Evolutionary conservation across 2,888 invertebrate genomes (phyloP).

Genomic region (Eledona agricola): DNA sequence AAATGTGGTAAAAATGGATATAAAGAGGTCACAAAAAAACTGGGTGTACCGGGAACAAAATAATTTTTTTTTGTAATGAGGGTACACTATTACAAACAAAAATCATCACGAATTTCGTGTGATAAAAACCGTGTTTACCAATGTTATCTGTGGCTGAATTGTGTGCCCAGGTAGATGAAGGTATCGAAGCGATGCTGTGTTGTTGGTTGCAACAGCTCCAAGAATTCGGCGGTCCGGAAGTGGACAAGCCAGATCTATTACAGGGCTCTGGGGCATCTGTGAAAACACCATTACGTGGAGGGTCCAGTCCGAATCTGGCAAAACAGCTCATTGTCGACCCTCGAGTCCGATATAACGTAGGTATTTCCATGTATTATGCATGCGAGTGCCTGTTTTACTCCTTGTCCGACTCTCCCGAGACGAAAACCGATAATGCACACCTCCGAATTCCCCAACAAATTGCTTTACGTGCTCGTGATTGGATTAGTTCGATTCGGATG

Average conservation of each 20-base stretch:
- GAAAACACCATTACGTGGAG: slow-evolving; percentile 64
- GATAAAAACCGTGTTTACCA: no score
- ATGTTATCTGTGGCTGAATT: slow-evolving; percentile 9
- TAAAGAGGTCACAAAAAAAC: no score
- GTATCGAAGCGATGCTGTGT: slow-evolving; percentile 86
- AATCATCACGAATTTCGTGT: no score
- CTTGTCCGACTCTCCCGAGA: slow-evolving; percentile 1
- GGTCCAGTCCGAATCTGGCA: slow-evolving; percentile 67
- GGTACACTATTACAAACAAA: no score
- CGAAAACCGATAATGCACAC: slow-evolving; percentile 4
- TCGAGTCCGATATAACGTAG: slow-evolving; percentile 84
- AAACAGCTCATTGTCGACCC: slow-evolving; percentile 73
- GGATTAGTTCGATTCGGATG: no score
- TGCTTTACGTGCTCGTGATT: no score
- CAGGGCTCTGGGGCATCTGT: slow-evolving; percentile 77
- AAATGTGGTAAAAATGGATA: no score
- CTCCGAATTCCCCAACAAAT: no score
- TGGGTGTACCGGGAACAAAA: no score
- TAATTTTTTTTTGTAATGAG: no score
- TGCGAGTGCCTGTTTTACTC: slow-evolving; percentile 9
- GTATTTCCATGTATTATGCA: slow-evolving; percentile 50
- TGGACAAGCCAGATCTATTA: slow-evolving; percentile 84
- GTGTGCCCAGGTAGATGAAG: slow-evolving; percentile 73
- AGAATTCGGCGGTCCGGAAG: slow-evolving; percentile 83
- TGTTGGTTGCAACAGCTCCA: slow-evolving; percentile 86